Conservation (phyloP, 2,888 invertebrate genomes). For the Leucoptera coffeella region DNA sequence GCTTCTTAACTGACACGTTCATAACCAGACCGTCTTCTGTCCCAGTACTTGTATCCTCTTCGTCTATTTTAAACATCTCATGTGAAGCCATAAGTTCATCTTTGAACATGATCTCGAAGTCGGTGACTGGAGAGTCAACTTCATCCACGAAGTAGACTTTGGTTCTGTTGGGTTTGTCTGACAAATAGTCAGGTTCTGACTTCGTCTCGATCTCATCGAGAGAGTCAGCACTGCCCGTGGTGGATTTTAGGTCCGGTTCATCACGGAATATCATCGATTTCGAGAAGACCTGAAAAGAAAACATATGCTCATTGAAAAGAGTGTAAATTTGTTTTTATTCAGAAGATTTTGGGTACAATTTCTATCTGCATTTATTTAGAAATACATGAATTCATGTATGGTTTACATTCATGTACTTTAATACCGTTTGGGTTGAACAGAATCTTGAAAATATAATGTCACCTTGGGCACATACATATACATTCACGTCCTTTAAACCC, state of each 20-base stretch:
- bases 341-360: too few relatives aligned
- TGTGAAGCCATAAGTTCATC: conserved; percentile 32
- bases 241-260: conserved; percentile 28
- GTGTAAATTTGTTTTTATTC: too few relatives aligned
- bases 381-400: too few relatives aligned
- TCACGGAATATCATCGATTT: conserved; percentile 47
- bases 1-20: conserved; percentile 32
- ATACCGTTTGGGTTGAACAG: too few relatives aligned
- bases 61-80: conserved; percentile 44
- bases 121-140: conserved; percentile 40
- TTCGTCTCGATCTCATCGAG: conserved; percentile 38
- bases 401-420: too few relatives aligned
- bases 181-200: conserved; percentile 34
- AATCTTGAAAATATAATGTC: neutral
- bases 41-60: conserved; percentile 24
- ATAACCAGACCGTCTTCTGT: conserved; percentile 33
- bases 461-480: neutral
- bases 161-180: conserved; percentile 34
- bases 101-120: conserved; percentile 50
- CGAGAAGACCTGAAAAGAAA: conserved; percentile 35
- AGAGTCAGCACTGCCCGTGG: conserved; percentile 20
- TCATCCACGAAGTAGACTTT: conserved; percentile 48
- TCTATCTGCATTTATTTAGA: too few relatives aligned
- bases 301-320: too few relatives aligned
- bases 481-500: too few relatives aligned